These are phyloP conservation scores for Hetaerina titia DNA, from an alignment of 2,888 invertebrate species.

Conservation along the genomic window DNA sequence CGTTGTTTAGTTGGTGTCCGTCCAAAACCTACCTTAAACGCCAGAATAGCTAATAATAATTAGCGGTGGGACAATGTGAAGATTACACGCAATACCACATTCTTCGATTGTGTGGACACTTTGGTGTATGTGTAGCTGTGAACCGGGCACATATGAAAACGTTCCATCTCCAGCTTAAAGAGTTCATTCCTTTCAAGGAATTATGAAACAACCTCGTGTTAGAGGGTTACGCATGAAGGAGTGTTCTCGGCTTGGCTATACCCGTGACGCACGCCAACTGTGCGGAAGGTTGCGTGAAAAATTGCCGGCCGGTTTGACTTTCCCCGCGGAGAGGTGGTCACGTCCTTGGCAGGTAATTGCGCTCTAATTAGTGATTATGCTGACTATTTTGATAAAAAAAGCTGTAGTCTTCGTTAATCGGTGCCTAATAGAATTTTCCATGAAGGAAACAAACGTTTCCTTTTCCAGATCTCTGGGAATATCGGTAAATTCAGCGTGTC, in stretches of 20 bases:
- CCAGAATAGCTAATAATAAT: too few species aligned
- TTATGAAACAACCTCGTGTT: not conserved
- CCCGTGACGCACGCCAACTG: not conserved
- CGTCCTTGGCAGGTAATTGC: conserved; percentile 6
- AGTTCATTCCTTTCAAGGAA: not conserved
- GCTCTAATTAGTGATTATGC: conserved; percentile 3
- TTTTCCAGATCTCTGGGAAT: too few species aligned
- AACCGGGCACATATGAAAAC: not conserved
- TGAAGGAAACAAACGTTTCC: too few species aligned
- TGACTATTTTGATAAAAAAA: conserved; percentile 4
- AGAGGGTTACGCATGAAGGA: not conserved
- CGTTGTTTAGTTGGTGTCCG: too few species aligned
- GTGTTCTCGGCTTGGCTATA: not conserved
- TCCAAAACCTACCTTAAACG: too few species aligned
- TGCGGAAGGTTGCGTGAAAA: not conserved
- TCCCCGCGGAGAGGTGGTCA: not conserved
- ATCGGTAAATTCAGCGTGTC: too few species aligned
- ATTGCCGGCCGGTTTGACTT: conserved; percentile 2
- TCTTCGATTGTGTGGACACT: not conserved
- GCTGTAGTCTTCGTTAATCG: not conserved
- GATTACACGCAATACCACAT: not conserved
- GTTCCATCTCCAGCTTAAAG: not conserved
- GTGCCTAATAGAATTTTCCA: too few species aligned
- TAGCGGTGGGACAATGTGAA: too few species aligned
- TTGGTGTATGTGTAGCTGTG: not conserved